Evolutionary conservation across 1,140 invertebrate genomes (phyloP).

Genomic region (Melanaphis sacchari): DNA sequence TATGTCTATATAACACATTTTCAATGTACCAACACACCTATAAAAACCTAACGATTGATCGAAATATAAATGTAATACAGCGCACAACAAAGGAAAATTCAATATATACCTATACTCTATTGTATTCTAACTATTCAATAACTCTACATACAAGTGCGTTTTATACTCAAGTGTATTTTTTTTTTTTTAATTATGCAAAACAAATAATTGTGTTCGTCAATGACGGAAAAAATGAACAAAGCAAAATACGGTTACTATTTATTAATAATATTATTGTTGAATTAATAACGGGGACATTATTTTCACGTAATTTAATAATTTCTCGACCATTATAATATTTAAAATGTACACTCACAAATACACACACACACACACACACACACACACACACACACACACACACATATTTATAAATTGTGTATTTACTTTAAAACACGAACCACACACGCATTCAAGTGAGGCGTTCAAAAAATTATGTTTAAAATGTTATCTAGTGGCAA

Average conservation of each 20-base stretch:
- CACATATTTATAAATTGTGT: no score
- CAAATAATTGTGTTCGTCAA: neutral
- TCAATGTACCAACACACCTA: neutral
- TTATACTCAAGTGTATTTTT: neutral
- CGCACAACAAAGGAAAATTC: neutral
- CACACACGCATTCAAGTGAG: neutral
- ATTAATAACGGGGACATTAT: no score
- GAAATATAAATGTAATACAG: neutral
- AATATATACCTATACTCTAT: neutral
- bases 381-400: no score
- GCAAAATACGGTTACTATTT: neutral
- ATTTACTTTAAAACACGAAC: neutral
- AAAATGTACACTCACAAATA: no score
- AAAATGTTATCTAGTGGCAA: neutral
- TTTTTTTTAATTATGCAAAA: neutral
- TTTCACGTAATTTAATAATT: no score
- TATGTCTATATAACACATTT: neutral
- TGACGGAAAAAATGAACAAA: neutral
- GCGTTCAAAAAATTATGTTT: neutral
- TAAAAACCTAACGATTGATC: neutral
- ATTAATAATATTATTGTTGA: neutral
- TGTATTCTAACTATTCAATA: neutral
- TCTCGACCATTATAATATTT: no score
- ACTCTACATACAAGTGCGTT: neutral
- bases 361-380: no score